Evolutionary conservation across 2,888 invertebrate genomes (phyloP), one percentile per base, ranked within the genome.

Genomic region (Hetaerina titia): DNA sequence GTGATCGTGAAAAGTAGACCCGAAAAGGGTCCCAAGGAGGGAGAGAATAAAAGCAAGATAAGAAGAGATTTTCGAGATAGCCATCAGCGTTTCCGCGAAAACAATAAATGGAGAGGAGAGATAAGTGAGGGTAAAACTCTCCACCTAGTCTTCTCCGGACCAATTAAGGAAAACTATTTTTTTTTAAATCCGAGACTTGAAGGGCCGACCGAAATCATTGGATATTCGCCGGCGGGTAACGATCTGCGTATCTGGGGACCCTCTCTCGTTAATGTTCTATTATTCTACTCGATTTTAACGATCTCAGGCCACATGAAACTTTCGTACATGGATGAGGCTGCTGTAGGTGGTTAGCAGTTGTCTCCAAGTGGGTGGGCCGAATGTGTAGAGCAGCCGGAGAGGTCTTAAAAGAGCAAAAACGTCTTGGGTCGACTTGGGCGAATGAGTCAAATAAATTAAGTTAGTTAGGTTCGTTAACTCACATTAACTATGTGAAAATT

Each of bases 1-100:
- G 92, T 92, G 64, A 92, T 92, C 45, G 60, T 69, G 56, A 74
- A 56, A 56, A 92, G n/a, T 57, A 56, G 58, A 13, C 15, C n/a
- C 89, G 13, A 19, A n/a, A 60, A 56, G 56, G 22, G 64, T 13
- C 19, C n/a, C 13, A 88, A 9, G 56, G 25, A 89, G n/a, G 57
- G 56, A 56, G 31, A 57, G 89, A 89, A 57, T 57, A 57, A 57
- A 31, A 57, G 56, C 81, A 13, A 81, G 81, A 81, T 57, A 89
- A 22, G 56, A 57, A 89, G 45, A 69, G 69, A 69, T n/a, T 45
- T 6, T 63, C 31, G 64, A n/a, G 92, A 74, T 92, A 92, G 69
- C 74, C 74, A 74, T 92, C 92, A 69, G 74, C 74, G 56, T 19
- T 92, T 92, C 92, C 57, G 92, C 92, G 69, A 92, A 92, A 81